Base-by-base conservation (phyloP, 2,797 vertebrate species). In the Craterocephalus amniculus region DNA sequence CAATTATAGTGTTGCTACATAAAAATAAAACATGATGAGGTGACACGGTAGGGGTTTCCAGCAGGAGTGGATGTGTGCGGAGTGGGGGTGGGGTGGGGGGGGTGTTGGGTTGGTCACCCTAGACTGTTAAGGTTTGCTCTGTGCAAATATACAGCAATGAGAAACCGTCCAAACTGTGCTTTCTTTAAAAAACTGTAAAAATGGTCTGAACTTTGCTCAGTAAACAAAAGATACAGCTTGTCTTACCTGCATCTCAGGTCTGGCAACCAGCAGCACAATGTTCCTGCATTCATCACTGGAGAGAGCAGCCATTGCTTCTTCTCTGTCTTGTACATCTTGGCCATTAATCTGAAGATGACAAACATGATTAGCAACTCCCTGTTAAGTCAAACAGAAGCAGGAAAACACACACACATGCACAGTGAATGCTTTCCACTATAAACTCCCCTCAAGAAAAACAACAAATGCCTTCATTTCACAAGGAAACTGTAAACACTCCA, bases 231-330 rank as follows among this genome's bases (percentile, higher is more conserved):
- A 67, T 22, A 13, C 18, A 45, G 43, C 18, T 14, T 66, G 32
- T 79, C 94, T 92, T 80, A 98, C 97, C 96, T 97, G 97, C 67
- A 96, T 90, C 87, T 98, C 97, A 0, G 97, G 97, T 87, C 97
- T 94, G 48, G 95, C 96, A 0, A 99, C 96, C 58, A 99, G 94
- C 80, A 99, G 91, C 51, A 97, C 76, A 45, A 98, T 96, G 85
- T 92, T 97, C 89, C 92, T 95, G 74, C 95, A 95, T 85, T 96
- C 96, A 9, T 98, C 96, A 0, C 87, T 96, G 72, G 96, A 96
- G 72, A 99, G 96, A 58, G 94, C 86, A 0, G 96, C 96, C 92
- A 99, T 96, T 0, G 97, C 97, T 70, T 96, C 97, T 83, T 96
- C 95, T 75, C 95, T 89, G 84, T 98, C 95, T 90, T 96, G 96